phyloP scores from a whole-genome alignment of 2,113 vertebrate species.

The Salminus brasiliensis region DNA sequence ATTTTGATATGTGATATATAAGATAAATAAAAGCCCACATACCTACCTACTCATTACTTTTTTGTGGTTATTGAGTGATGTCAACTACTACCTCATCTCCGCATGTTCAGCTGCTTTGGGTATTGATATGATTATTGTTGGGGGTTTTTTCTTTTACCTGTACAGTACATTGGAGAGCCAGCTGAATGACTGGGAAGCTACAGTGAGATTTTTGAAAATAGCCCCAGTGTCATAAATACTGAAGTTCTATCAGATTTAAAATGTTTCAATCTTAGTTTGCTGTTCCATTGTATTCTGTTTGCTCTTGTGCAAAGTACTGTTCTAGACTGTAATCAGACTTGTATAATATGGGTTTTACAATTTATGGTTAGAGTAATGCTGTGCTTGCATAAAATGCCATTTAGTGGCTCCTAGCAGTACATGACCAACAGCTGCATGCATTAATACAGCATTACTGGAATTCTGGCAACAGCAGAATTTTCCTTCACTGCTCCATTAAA shows the following conservation, averaged over 20 bases:
- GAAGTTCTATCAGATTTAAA: neutral
- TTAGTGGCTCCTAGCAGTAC: too few species aligned
- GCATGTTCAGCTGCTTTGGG: neutral
- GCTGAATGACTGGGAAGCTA: neutral
- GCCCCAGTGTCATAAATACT: neutral
- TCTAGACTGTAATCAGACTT: too few species aligned
- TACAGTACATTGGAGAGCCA: neutral
- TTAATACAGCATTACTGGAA: too few species aligned
- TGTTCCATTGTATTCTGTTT: too few species aligned
- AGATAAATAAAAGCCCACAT: neutral
- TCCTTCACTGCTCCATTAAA: too few species aligned
- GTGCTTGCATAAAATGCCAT: too few species aligned
- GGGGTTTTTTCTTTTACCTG: neutral
- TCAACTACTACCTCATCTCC: neutral
- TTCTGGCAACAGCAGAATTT: too few species aligned
- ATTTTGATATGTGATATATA: neutral
- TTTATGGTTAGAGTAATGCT: too few species aligned
- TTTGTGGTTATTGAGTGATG: constrained; percentile 1
- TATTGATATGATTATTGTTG: neutral
- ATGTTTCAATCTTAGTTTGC: neutral
- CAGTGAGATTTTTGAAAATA: neutral
- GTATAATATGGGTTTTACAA: too few species aligned
- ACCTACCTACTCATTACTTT: too few species aligned
- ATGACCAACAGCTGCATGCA: too few species aligned
- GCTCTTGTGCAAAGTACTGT: too few species aligned